These are phyloP conservation scores for Axis porcinus DNA, from an alignment of 2,113 vertebrate genomes.

Conservation along the genomic window DNA sequence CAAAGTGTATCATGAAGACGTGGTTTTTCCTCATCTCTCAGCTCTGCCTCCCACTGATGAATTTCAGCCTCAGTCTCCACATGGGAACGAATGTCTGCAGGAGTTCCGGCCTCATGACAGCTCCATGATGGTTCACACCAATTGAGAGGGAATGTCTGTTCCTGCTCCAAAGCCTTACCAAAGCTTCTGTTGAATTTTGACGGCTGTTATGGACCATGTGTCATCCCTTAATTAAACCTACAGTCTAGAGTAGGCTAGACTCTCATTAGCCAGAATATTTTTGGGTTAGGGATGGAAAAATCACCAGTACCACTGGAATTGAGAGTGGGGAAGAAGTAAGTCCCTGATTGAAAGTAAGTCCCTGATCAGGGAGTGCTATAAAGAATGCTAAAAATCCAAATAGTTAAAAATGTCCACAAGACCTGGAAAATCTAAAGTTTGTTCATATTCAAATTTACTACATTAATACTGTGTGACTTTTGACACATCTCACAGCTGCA, in stretches of 20 bases:
- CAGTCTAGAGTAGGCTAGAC: background rate
- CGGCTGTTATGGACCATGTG: background rate
- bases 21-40: background rate
- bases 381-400: background rate
- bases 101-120: background rate
- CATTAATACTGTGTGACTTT: background rate
- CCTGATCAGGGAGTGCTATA: background rate
- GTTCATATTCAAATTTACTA: background rate
- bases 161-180: background rate
- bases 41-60: background rate
- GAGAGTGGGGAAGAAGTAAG: background rate
- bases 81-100: background rate
- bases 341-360: background rate
- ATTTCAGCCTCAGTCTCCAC: background rate
- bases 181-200: background rate
- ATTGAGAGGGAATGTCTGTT: background rate
- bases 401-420: background rate
- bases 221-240: background rate
- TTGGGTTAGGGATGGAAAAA: background rate
- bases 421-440: background rate
- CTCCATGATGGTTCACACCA: background rate
- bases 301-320: background rate
- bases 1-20: background rate
- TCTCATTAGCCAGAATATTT: background rate
- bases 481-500: background rate